phyloP scores from a whole-genome alignment of 1,140 invertebrate genomes.

The Galleria mellonella region DNA sequence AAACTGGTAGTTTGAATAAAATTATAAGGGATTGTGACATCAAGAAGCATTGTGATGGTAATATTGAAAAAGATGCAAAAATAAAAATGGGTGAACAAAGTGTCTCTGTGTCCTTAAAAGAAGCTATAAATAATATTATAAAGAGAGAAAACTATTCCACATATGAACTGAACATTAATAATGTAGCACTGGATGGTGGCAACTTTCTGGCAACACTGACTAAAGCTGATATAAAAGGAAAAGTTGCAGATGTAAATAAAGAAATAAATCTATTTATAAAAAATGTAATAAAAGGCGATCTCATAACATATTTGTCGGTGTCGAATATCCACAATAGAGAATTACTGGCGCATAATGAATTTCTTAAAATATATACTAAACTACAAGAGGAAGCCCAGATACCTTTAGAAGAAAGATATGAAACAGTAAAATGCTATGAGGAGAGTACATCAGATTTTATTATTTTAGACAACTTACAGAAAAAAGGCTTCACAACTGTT shows the following conservation, averaged over 20 bases:
- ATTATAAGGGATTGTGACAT: too few species aligned
- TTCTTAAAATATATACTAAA: constrained; percentile 24
- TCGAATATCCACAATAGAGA: constrained; percentile 27
- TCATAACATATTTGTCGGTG: constrained; percentile 7
- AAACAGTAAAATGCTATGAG: constrained; percentile 33
- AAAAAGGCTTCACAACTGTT: constrained; percentile 33
- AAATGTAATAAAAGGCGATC: constrained; percentile 3
- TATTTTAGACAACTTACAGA: constrained; percentile 42
- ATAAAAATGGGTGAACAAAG: constrained; percentile 16
- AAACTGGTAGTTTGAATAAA: too few species aligned
- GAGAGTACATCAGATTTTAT: constrained; percentile 30
- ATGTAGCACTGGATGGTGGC: constrained; percentile 14
- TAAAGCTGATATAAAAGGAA: constrained; percentile 19
- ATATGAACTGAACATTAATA: constrained; percentile 7
- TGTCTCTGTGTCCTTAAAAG: constrained; percentile 4
- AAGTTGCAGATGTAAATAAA: constrained; percentile 9
- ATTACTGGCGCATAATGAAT: constrained; percentile 33
- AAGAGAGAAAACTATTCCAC: constrained; percentile 12
- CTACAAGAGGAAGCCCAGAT: constrained; percentile 30
- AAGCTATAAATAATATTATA: constrained; percentile 13
- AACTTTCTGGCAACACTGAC: constrained; percentile 17
- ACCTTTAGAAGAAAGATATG: constrained; percentile 29
- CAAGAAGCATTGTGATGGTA: neutral
- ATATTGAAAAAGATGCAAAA: constrained; percentile 21
- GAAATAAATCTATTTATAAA: constrained; percentile 29